Conservation (phyloP, 2,888 invertebrate species). For the Liopterus haemorrhoidalis region DNA sequence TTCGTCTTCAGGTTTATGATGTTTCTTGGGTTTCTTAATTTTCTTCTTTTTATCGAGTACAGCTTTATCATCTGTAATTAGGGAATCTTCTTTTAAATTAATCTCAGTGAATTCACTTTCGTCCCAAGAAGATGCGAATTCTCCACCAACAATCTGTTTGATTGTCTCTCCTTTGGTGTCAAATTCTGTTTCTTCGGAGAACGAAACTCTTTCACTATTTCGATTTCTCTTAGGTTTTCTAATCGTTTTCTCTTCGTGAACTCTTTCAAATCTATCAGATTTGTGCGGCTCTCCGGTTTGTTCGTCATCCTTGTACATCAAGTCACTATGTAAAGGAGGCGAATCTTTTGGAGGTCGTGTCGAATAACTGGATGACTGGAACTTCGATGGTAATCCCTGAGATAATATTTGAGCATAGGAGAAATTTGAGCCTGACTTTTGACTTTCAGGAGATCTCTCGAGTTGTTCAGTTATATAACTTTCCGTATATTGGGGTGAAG, state of each 20-base stretch:
- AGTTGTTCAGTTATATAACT: slow-evolving; percentile 1
- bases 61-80: slow-evolving; percentile 36
- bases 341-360: slow-evolving; percentile 37
- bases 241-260: no score
- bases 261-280: no score
- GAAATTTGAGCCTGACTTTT: slow-evolving; percentile 41
- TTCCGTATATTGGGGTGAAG: not conserved
- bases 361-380: slow-evolving; percentile 54
- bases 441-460: slow-evolving; percentile 13
- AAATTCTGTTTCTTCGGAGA: slow-evolving; percentile 28
- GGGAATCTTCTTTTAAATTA: slow-evolving; percentile 31
- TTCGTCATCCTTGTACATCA: slow-evolving; percentile 37
- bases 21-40: slow-evolving; percentile 34
- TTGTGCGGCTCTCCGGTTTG: slow-evolving; percentile 24
- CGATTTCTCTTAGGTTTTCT: no score
- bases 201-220: no score
- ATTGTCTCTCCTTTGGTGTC: slow-evolving; percentile 19
- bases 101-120: no score
- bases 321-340: slow-evolving; percentile 36
- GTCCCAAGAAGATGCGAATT: slow-evolving; percentile 36
- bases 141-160: slow-evolving; percentile 34
- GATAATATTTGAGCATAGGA: slow-evolving; percentile 69
- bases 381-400: slow-evolving; percentile 51
- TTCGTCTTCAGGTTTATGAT: slow-evolving; percentile 40
- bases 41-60: slow-evolving; percentile 34